These are phyloP conservation scores for Cephus sareptanus DNA, from an alignment of 2,888 invertebrate species.

Conservation along the genomic window DNA sequence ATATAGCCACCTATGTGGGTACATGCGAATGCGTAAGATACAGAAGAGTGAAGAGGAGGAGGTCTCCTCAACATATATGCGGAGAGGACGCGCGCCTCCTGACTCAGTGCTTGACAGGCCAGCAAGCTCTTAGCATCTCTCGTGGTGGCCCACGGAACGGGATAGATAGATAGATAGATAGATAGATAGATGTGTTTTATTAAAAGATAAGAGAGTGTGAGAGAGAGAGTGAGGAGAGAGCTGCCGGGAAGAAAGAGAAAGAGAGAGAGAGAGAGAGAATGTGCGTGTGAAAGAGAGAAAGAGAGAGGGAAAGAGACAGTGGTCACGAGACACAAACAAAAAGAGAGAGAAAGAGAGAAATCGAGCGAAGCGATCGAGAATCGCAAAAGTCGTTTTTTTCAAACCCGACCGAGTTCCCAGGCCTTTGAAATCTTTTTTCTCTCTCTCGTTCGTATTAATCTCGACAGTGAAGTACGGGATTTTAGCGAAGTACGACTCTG, in stretches of 20 bases:
- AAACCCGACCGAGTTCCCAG: background rate
- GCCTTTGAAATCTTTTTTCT: background rate
- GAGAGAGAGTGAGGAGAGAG: constrained; percentile 9
- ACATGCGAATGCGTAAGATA: constrained; percentile 55
- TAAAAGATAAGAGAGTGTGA: too few relatives aligned
- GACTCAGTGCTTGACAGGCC: constrained; percentile 65
- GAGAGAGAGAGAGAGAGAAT: constrained; percentile 20
- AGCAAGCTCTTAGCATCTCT: constrained; percentile 63
- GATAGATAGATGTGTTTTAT: too few relatives aligned
- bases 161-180: background rate
- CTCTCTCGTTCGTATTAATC: background rate
- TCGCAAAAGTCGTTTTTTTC: background rate
- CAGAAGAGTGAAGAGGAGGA: constrained; percentile 48
- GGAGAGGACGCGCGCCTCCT: constrained; percentile 62
- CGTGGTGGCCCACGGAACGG: constrained; percentile 14
- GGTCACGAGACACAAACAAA: constrained; percentile 11
- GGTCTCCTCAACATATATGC: constrained; percentile 62
- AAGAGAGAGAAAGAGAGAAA: background rate
- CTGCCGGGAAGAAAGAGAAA: constrained; percentile 6
- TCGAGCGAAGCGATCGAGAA: background rate
- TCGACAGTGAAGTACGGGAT: background rate
- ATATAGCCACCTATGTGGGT: constrained; percentile 30
- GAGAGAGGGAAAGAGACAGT: constrained; percentile 27
- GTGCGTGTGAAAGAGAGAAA: constrained; percentile 21
- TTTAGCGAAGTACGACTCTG: background rate